Base-by-base conservation (phyloP, 2,113 vertebrate genomes). In the Drymodes brunneopygia region DNA sequence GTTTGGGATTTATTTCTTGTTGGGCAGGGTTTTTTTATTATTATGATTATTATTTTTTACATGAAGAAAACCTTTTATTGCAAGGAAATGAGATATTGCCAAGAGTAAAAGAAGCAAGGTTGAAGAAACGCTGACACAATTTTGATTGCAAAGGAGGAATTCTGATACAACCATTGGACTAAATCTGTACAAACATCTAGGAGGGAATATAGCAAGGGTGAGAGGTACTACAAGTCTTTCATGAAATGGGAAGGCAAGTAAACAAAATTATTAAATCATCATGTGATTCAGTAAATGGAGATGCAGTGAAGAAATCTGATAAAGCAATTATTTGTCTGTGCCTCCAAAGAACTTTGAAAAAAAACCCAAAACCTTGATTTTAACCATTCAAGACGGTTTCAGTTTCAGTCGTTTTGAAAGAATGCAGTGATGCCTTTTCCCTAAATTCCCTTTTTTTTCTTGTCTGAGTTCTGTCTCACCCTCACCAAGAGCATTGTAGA, bases 311-410 rank as follows among this genome's bases (percentile, higher is more conserved):
- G 33, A 88, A 82, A 17, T 72, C 40, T 75, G 57, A 82, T 21
- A 70, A 35, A 86, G 15, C 10, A 53, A 48, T 62, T 47, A 4
- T 48, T 61, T 56, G 82, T 31, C 35, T 73, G 11, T 48, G 10
- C 18, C 54, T 75, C 23, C 25, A 51, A 88, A 77, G 21, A 20
- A 8, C 29, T 83, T 60, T 3, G 3, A 11, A 42, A 74, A 21
- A 20, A 27, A 9, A 1, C 6, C 2, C 12, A 27, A 9, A 18
- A 3, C 3, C 5, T 9, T 57, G 15, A 56, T 48, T 80, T 56
- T 75, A 69, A 75, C 14, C 5, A 80, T 27, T 69, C 72, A 94
- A 65, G 9, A n/a, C 47, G 44, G 15, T 28, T 91, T 83, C n/a
- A 31, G 12, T 88, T 82, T 73, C 45, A 47, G 17, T 38, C n/a